Evolutionary conservation across 2,797 vertebrate genomes (phyloP).

Genomic region (Bothrops alternatus): DNA sequence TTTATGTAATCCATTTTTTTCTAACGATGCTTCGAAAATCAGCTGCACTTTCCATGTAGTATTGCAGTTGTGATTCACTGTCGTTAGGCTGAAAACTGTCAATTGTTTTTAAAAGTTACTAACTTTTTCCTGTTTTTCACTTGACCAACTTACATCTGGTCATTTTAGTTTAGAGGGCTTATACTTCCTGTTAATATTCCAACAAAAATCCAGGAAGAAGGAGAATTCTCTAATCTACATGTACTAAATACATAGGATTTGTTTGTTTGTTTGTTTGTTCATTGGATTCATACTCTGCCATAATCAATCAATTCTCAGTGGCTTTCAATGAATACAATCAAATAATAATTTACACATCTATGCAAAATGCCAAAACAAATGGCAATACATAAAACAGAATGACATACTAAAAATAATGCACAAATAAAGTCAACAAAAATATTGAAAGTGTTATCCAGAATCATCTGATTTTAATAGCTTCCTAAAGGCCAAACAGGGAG

Average conservation of each 20-base stretch:
- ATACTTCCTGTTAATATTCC: background rate
- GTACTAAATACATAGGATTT: background rate
- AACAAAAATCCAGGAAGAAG: background rate
- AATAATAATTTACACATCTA: background rate
- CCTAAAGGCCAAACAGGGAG: background rate
- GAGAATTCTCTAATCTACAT: background rate
- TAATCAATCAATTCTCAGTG: background rate
- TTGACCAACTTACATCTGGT: background rate
- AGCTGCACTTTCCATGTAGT: background rate
- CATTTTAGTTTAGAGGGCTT: background rate
- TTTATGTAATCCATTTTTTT: background rate
- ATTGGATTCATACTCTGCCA: background rate
- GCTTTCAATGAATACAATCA: background rate
- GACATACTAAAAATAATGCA: background rate
- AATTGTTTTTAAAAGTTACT: fast-evolving
- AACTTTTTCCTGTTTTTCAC: background rate
- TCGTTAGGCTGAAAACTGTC: background rate
- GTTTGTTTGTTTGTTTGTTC: background rate
- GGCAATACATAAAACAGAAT: background rate
- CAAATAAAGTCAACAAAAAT: background rate
- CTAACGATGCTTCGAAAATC: background rate
- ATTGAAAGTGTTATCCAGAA: background rate
- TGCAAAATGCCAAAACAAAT: background rate
- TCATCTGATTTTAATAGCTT: background rate
- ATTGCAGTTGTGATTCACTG: background rate